These are phyloP conservation scores for Siniperca scherzeri DNA, from an alignment of 2,797 vertebrate species.

Conservation along the genomic window DNA sequence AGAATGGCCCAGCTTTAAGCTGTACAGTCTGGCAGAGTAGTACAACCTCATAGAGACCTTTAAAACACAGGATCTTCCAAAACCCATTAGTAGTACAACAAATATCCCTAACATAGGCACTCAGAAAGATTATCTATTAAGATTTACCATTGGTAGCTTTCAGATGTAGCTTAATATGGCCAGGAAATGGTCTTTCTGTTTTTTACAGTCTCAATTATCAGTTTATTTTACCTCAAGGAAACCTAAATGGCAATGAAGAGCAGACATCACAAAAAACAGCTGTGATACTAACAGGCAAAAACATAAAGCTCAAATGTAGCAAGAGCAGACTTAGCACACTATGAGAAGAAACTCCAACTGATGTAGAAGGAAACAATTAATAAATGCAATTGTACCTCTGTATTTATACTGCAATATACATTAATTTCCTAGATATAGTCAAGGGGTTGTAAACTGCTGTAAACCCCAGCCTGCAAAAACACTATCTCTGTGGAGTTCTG, in stretches of 20 bases:
- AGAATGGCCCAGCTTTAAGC: conserved; percentile 21
- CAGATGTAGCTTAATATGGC: conserved; percentile 18
- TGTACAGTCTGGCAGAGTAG: not conserved
- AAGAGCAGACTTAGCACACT: not conserved
- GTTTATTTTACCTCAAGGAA: conserved; percentile 48
- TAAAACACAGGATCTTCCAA: conserved; percentile 22
- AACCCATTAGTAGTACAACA: conserved; percentile 43
- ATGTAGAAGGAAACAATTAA: conserved; percentile 8
- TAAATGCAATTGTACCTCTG: conserved; percentile 8
- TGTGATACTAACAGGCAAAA: conserved; percentile 6
- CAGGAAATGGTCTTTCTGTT: conserved; percentile 34
- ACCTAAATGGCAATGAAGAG: conserved; percentile 3
- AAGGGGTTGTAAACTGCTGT: conserved; percentile 9
- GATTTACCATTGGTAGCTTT: conserved; percentile 15
- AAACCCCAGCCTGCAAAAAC: conserved; percentile 37
- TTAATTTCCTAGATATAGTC: conserved; percentile 12
- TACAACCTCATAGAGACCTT: conserved; percentile 7
- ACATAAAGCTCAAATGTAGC: not conserved
- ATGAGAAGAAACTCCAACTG: not conserved
- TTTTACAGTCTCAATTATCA: conserved; percentile 39
- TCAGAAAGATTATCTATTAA: conserved; percentile 21
- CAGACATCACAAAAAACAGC: conserved; percentile 31
- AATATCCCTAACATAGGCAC: conserved; percentile 24
- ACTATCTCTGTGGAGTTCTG: conserved; percentile 29
- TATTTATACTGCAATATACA: conserved; percentile 27